Conservation (phyloP, 2,113 vertebrate species). For the Erinaceus europaeus region DNA sequence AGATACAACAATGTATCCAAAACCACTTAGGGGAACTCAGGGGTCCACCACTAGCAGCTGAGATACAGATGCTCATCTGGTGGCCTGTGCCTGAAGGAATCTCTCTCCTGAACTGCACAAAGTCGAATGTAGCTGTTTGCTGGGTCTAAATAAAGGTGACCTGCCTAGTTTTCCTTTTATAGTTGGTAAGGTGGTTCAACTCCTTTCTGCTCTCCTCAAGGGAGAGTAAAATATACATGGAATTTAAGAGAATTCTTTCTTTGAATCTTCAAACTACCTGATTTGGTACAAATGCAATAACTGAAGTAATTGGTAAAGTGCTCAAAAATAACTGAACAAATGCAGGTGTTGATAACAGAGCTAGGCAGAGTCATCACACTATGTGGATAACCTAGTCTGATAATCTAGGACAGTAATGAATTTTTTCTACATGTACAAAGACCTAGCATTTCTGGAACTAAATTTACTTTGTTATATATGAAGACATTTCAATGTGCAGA, state of each 20-base stretch:
- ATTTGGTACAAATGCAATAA: background rate
- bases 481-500: background rate
- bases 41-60: background rate
- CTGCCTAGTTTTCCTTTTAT: background rate
- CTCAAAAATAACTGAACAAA: background rate
- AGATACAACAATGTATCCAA: background rate
- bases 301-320: background rate
- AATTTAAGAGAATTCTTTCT: background rate
- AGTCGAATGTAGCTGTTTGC: background rate
- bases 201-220: background rate
- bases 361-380: background rate
- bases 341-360: background rate
- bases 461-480: background rate
- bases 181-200: background rate
- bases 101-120: background rate
- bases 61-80: background rate
- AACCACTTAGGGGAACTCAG: background rate
- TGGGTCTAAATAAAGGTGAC: background rate
- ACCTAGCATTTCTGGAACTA: background rate
- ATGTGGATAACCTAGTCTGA: no score
- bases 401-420: background rate
- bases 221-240: background rate
- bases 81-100: background rate
- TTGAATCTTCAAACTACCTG: background rate
- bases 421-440: background rate